A percentile compares a stretch with the other conserved stretches of the same genome.
Evolutionary conservation across 2,888 invertebrate species (phyloP).

Genomic region (Hirudinaria manillensis): DNA sequence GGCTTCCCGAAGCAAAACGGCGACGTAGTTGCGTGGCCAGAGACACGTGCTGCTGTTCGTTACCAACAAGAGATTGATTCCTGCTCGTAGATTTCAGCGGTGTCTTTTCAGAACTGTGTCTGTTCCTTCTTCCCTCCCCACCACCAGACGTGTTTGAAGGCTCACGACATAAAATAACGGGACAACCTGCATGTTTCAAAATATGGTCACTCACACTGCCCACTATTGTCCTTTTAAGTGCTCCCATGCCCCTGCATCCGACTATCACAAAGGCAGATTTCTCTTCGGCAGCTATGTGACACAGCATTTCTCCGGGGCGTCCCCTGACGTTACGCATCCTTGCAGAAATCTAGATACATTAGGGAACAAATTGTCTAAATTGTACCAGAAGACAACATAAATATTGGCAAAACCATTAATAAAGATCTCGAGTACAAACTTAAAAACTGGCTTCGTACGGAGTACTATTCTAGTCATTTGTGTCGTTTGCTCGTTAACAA

Average conservation of each 20-base stretch:
- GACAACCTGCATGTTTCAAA: constrained; percentile 30
- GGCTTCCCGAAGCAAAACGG: constrained; percentile 30
- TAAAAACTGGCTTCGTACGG: too few relatives aligned
- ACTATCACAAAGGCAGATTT: constrained; percentile 27
- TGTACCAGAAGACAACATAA: background rate
- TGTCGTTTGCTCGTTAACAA: too few relatives aligned
- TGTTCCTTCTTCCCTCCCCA: constrained; percentile 23
- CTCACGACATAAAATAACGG: constrained; percentile 32
- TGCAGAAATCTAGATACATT: constrained; percentile 29
- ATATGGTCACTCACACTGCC: constrained; percentile 32
- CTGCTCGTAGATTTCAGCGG: constrained; percentile 10
- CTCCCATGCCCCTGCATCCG: constrained; percentile 29
- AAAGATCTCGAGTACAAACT: too few relatives aligned
- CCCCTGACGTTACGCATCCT: constrained; percentile 31
- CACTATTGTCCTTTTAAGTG: constrained; percentile 26
- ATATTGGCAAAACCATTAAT: too few relatives aligned
- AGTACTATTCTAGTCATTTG: too few relatives aligned
- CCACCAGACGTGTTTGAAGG: background rate
- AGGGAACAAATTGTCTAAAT: background rate
- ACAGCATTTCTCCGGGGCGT: constrained; percentile 33
- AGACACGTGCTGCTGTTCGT: constrained; percentile 8
- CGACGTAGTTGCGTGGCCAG: constrained; percentile 29
- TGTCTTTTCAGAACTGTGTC: constrained; percentile 31
- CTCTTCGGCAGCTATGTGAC: constrained; percentile 33
- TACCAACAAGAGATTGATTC: constrained; percentile 18